Evolutionary conservation across 1,140 invertebrate species (phyloP), one percentile per base, ranked within the genome.

Genomic region (Drosophila equinoxialis): DNA sequence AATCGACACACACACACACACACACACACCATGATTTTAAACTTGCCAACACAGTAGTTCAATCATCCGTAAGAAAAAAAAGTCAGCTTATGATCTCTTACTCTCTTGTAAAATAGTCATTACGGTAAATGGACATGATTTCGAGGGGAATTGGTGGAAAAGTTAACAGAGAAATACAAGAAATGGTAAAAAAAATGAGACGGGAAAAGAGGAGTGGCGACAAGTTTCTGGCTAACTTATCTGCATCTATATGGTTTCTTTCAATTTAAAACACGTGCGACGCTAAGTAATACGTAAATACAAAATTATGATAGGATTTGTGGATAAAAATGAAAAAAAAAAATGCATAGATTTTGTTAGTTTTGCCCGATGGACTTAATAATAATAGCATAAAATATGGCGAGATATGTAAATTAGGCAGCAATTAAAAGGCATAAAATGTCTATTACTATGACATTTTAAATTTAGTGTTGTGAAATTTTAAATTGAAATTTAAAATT

Each of bases 261-360:
- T 8, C 65, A 71, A 57, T 74, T 66, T 42, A 8, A 37, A 66
- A 63, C 70, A 74, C 71, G 61, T 74, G 71, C 61, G 45, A 51
- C 45, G 45, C 20, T 51, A 51, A 51, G 45, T 51, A 51, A 51
- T 23, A 23, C 23, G 45, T 51, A 23, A 51, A 51, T 51, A 51
- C 13, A 6, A 51, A 51, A 68, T 33, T 54, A 33, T 54, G 65
- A 71, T 42, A 39, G 35, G 57, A 60, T 71, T 67, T 13, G 39
- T 14, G 30, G 20, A 13, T 48, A 7, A 13, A 13, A 13, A 13
- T 10, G 23, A 39, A 39, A 13, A 11, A 39, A 4, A 13, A 39
- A 13, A 51, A 23, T 8, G 11, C 20, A 20, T 20, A 51, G 45
- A 51, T 51, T 23, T 17, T 51, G 3, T 51, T 11, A 7, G 45